phyloP scores from a whole-genome alignment of 2,113 vertebrate species.

The Ceyx melanurus region DNA sequence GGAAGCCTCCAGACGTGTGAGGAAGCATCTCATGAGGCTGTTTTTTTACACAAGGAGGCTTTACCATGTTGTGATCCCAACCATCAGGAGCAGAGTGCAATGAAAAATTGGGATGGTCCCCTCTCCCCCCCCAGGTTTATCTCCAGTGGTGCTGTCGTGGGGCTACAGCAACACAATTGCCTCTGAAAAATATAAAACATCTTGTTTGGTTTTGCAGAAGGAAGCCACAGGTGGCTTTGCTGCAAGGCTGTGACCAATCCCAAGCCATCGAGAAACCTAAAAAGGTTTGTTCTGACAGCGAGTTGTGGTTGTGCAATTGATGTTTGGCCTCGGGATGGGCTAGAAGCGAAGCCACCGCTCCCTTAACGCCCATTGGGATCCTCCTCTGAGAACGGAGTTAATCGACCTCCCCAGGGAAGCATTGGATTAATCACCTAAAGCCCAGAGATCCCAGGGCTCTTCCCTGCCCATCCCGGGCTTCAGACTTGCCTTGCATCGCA shows the following conservation, averaged over 20 bases:
- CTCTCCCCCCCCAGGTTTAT: not conserved
- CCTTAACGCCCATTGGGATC: not conserved
- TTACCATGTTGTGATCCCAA: not conserved
- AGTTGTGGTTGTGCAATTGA: too few species aligned
- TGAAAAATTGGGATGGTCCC: not conserved
- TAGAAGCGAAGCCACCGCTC: not conserved
- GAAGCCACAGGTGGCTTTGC: not conserved
- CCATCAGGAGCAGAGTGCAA: not conserved
- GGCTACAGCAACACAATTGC: too few species aligned
- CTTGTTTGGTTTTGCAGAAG: not conserved
- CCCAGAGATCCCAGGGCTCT: not conserved
- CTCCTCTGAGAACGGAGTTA: rapidly evolving
- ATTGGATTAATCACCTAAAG: not conserved
- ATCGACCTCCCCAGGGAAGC: not conserved
- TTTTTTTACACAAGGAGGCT: not conserved
- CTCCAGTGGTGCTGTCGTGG: rapidly evolving
- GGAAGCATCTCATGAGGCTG: not conserved
- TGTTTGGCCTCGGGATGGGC: not conserved
- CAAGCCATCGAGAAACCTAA: not conserved
- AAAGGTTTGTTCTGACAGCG: not conserved
- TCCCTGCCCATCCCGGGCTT: not conserved
- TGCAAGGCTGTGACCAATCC: not conserved
- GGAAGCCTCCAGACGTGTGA: not conserved
- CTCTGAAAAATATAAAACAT: not conserved
- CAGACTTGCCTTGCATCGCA: constrained; percentile 88